phyloP scores from a whole-genome alignment of 2,797 vertebrate species.

The Crocodylus rhombifer region DNA sequence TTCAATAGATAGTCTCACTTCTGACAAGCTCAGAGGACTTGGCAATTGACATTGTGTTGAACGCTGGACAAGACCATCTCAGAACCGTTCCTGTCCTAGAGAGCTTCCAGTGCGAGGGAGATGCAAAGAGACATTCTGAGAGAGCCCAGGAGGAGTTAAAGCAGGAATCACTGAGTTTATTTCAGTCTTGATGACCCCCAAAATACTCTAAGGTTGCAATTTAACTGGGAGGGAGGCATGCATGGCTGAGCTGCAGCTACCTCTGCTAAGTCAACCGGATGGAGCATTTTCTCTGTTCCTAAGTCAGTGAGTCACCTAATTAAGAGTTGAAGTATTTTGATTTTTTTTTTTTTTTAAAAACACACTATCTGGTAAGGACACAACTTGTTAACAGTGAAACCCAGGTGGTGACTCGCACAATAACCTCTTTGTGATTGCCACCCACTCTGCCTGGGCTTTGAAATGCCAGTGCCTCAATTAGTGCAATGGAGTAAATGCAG shows the following conservation, averaged over 20 bases:
- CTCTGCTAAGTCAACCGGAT: not conserved
- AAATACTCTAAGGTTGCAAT: not conserved
- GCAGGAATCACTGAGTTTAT: not conserved
- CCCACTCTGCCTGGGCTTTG: not conserved
- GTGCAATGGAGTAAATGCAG: not conserved
- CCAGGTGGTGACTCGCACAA: not conserved
- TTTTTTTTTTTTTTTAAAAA: not conserved
- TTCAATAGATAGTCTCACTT: not conserved
- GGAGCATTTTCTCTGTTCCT: not conserved
- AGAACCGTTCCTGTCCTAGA: not conserved
- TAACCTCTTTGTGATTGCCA: not conserved
- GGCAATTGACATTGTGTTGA: not conserved
- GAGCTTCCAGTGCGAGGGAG: not conserved
- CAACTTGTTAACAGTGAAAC: not conserved
- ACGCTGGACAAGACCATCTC: not conserved
- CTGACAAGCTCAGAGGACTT: not conserved
- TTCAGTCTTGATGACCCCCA: not conserved
- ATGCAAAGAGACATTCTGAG: not conserved
- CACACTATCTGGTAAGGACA: not conserved
- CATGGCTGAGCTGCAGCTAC: not conserved
- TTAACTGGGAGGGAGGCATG: not conserved
- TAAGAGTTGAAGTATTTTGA: not conserved
- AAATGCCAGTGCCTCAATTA: not conserved
- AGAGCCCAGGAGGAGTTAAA: not conserved
- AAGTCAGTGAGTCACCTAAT: not conserved